Conservation (phyloP, 2,888 invertebrate species). For the Dromius quadrimaculatus region DNA sequence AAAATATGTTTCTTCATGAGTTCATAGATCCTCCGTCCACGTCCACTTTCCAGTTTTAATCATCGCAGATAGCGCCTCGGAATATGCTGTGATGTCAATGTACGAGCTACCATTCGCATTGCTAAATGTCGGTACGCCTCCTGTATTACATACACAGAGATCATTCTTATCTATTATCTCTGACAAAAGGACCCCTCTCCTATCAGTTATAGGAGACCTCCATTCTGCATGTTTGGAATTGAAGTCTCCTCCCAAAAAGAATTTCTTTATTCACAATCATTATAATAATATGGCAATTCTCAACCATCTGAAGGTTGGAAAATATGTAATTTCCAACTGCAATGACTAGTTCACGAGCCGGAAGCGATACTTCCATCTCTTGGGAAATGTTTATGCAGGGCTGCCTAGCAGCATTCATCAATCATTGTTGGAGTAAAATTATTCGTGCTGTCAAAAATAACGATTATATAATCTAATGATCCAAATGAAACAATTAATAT, state of each 20-base stretch:
- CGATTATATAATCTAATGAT: too few relatives aligned
- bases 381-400: too few relatives aligned
- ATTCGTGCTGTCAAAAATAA: too few relatives aligned
- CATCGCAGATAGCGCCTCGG: not conserved
- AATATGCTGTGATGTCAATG: conserved; percentile 3
- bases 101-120: not conserved
- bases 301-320: too few relatives aligned
- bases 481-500: too few relatives aligned
- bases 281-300: too few relatives aligned
- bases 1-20: not conserved
- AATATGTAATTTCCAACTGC: too few relatives aligned
- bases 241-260: not conserved
- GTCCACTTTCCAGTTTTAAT: not conserved
- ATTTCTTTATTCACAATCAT: too few relatives aligned
- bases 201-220: conserved; percentile 13
- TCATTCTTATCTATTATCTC: not conserved
- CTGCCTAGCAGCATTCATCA: too few relatives aligned
- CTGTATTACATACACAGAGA: not conserved
- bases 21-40: not conserved
- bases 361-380: too few relatives aligned
- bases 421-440: too few relatives aligned
- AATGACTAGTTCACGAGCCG: too few relatives aligned
- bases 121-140: not conserved
- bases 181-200: not conserved
- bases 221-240: not conserved